Evolutionary conservation across 2,888 invertebrate genomes (phyloP), one percentile per base, ranked within the genome.

Genomic region (Elmis aenea): DNA sequence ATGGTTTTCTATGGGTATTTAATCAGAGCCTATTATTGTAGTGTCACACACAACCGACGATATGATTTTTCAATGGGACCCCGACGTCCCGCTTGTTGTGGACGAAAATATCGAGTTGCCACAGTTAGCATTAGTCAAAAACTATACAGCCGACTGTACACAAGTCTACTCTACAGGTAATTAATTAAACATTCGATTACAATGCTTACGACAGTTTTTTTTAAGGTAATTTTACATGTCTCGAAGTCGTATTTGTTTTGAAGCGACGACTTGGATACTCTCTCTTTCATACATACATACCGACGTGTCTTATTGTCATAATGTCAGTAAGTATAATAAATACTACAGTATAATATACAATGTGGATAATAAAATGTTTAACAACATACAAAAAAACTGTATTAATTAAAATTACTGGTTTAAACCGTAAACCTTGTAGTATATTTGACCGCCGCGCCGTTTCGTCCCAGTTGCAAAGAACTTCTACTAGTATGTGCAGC

Each of bases 31-130:
- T 18, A 6, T 8, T 6, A 18, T 64, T 71, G 20, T 72, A 93
- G 93, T 93, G 59, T 92, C 92, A 0, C 92, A 93, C 66, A 94
- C 93, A 13, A 92, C 91, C 8, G 90, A 92, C 55, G 92, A 93
- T 71, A 79, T 94, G 75, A 80, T 92, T 51, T 93, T 93, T 70
- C 85, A 90, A 66, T 93, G 93, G 93, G 88, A 92, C 64, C 86
- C 86, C 16, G 86, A 86, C 27, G 86, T 89, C 33, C 90, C 92
- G 0, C 73, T 93, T 37, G 91, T 88, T 30, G 91, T 92, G 13
- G 89, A 89, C 58, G 85, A 85, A 59, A 83, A 89, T 66, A 91
- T 93, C 42, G 90, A 93, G 67, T 70, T 94, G 57, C 93, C 93
- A 0, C 93, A 93, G 62, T 74, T 93, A 52, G 75, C 75, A 40